Base-by-base conservation (phyloP, 2,113 vertebrate genomes). In the Falco punctatus region DNA sequence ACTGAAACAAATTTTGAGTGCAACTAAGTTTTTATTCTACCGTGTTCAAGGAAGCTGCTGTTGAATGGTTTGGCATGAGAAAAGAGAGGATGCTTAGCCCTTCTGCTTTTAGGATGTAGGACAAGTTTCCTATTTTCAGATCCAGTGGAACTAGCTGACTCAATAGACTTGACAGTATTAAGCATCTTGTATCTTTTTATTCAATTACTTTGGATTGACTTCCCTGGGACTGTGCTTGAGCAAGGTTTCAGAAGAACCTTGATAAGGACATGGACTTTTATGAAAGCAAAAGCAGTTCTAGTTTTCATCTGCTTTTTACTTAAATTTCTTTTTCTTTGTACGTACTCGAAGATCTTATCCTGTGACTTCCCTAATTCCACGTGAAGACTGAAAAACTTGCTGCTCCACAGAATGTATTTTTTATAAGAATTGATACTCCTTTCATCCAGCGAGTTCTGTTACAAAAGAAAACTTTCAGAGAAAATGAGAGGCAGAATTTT, bases 21-120 rank as follows among this genome's bases (percentile, higher is more conserved):
- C 54, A 42, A 33, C 11, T 2, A 38, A 32, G 20, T n/a, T 87
- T 92, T 86, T 86, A 40, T 74, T 78, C 20, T 46, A 2, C 38
- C 0, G 0, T 59, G 6, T 55, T 86, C 15, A 48, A 70, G 46
- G 72, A 73, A 62, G 82, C 10, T 17, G 26, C 30, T 2, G 0
- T 58, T 80, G 26, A 66, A 54, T 24, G 38, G 44, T 78, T 64
- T 81, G 59, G 33, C 26, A 26, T 4, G 5, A 59, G 62, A 82
- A 71, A 69, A 81, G 30, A 70, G 77, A 74, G 42, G 15, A 28
- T 90, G 35, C 42, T 61, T 57, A 54, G 26, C n/a, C 12, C 15
- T 94, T 77, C 42, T 74, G 42, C 33, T 91, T 86, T 82, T 55
- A 40, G 40, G 58, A 82, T 8, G 6, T 21, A 42, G 58, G 49